Percentiles rank a stretch among this genome's conserved stretches.
Evolutionary conservation across 2,888 invertebrate genomes (phyloP).

Genomic region (Andricus quercusramuli): DNA sequence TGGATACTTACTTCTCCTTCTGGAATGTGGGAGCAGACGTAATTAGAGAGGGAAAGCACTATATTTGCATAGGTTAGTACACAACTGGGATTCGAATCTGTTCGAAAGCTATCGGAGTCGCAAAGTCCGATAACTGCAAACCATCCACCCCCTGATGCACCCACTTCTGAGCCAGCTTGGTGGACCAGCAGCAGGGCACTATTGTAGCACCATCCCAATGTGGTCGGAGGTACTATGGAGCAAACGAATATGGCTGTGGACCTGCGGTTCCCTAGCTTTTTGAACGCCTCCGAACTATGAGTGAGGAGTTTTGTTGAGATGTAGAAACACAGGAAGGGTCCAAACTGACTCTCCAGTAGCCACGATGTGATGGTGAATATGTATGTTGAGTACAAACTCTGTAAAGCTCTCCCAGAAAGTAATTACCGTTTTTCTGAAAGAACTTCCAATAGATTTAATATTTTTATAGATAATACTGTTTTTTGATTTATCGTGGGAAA

Average conservation of each 20-base stretch:
- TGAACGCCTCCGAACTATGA: neutral
- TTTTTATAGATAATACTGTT: neutral
- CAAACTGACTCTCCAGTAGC: neutral
- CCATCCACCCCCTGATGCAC: slow-evolving; percentile 25
- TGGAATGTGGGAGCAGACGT: neutral
- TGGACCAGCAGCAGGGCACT: neutral
- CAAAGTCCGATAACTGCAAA: slow-evolving; percentile 37
- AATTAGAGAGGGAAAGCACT: neutral
- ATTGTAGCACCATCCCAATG: neutral
- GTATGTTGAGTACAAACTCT: neutral
- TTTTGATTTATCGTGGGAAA: neutral
- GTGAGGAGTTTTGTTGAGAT: slow-evolving; percentile 15
- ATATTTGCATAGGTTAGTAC: slow-evolving; percentile 27
- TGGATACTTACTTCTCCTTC: neutral
- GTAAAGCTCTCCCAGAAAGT: neutral
- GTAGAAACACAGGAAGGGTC: neutral
- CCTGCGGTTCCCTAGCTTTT: slow-evolving; percentile 26
- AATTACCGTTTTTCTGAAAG: neutral
- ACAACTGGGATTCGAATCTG: slow-evolving; percentile 31
- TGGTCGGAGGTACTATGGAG: neutral
- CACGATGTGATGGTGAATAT: neutral
- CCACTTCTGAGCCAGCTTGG: slow-evolving; percentile 13
- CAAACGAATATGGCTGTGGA: slow-evolving; percentile 18
- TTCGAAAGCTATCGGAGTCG: slow-evolving; percentile 8
- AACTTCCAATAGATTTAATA: neutral